Base-by-base conservation (phyloP, 2,113 vertebrate genomes). In the Boulengerochromis microlepis region DNA sequence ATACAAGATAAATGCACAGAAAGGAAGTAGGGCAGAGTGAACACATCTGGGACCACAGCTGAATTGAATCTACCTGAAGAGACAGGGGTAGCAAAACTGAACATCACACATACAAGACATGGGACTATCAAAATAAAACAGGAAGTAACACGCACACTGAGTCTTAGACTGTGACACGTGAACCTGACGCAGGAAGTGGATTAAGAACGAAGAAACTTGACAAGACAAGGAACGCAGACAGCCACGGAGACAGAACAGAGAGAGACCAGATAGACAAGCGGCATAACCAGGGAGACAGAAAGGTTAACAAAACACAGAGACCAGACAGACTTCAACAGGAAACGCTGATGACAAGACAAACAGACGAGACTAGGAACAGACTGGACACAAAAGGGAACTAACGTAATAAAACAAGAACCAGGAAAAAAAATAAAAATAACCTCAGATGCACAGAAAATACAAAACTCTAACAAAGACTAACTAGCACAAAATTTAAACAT, bases 401-500 rank as follows among this genome's bases (percentile, higher is more conserved):
- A 61, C 8, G 0, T 61, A 10, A 61, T 61, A 18, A 61, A 0
- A 31, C 1, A 31, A 59, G 57, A 59, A 59, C 26, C 57, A 29
- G 26, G 26, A 59, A 29, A 9, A 2, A 59, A 16, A 29, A 9
- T 2, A 59, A 16, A 59, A 59, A 59, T 59, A 0, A 29, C 26
- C 56, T 59, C 56, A 29, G 13, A 29, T 59, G 13, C 56, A 59
- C 8, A 29, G 26, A 29, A 59, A 59, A 26, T 57, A 13, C 54
- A 26, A 59, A 59, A 29, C 56, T 59, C 56, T 5, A 29, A 59
- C 8, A 59, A 59, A 59, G 56, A 59, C 56, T 59, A 1, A 59
- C 26, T 2, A 29, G 24, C 9, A 59, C 5, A 59, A 59, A 16
- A 59, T 59, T 16, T 59, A 2, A 59, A 59, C 26, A 29, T 9